A percentile compares a stretch with the other conserved stretches of the same genome.
Conservation (phyloP, 2,113 vertebrate species). For the Rhombomys opimus region DNA sequence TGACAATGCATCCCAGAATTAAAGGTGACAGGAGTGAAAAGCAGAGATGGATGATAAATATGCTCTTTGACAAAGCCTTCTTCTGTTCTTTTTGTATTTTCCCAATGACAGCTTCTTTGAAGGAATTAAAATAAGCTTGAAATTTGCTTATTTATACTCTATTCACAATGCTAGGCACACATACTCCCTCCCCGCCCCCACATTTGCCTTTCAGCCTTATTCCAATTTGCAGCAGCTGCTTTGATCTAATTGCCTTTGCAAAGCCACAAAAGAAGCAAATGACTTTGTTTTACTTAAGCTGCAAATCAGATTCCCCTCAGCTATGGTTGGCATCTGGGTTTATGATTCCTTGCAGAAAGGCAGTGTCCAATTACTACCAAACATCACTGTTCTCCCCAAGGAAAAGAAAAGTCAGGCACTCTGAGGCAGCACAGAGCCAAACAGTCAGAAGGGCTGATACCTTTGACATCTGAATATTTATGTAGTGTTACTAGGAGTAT, state of each 20-base stretch:
- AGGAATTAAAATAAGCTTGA: constrained; percentile 64
- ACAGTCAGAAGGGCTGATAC: constrained; percentile 6
- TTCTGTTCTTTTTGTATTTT: constrained; percentile 21
- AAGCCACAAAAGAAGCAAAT: constrained; percentile 71
- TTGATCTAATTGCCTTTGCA: constrained; percentile 64
- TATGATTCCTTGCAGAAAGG: constrained; percentile 30
- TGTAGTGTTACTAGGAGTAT: constrained; percentile 12
- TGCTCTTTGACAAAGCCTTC: constrained; percentile 18
- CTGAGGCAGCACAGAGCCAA: constrained; percentile 1
- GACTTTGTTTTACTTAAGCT: constrained; percentile 74
- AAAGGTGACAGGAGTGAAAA: constrained; percentile 61
- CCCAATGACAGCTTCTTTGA: background rate
- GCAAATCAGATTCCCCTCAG: constrained; percentile 72
- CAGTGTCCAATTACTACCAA: constrained; percentile 67
- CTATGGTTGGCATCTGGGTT: constrained; percentile 53
- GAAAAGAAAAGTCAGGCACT: constrained; percentile 43
- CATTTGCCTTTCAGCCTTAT: background rate
- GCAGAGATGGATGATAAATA: constrained; percentile 41
- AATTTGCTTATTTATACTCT: constrained; percentile 37
- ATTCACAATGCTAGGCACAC: constrained; percentile 25
- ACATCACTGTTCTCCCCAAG: constrained; percentile 1
- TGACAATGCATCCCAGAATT: constrained; percentile 52
- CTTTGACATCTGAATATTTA: constrained; percentile 52
- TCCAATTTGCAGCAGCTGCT: constrained; percentile 63
- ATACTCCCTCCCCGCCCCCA: too few relatives aligned